phyloP scores from a whole-genome alignment of 2,797 vertebrate species.

The Chloroceryle inda region DNA sequence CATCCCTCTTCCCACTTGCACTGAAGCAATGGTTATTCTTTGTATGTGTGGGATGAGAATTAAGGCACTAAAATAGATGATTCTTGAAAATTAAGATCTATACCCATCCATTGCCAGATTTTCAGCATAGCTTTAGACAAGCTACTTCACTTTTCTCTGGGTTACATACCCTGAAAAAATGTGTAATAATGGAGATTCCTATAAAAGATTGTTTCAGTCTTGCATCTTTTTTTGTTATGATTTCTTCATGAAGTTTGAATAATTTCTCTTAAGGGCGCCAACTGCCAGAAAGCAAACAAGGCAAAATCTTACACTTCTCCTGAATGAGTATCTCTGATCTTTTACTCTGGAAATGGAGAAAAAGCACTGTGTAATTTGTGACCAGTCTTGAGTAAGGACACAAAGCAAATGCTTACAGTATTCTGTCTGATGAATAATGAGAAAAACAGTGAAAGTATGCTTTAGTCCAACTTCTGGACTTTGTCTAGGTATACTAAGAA shows the following conservation, averaged over 20 bases:
- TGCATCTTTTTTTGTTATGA: background rate
- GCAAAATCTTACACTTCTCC: rapidly evolving
- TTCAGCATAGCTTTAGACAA: background rate
- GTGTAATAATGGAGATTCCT: background rate
- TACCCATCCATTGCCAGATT: background rate
- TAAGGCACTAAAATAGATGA: background rate
- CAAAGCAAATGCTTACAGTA: background rate
- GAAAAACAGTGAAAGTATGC: background rate
- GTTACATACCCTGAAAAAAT: background rate
- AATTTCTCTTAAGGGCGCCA: background rate
- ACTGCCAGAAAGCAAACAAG: background rate
- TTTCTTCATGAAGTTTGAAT: background rate
- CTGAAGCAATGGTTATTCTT: rapidly evolving
- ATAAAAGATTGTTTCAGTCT: background rate
- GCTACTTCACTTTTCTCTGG: background rate
- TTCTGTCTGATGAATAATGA: background rate
- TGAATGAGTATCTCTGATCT: background rate
- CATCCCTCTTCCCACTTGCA: background rate
- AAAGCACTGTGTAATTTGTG: background rate
- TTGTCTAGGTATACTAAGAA: background rate
- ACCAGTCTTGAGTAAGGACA: background rate
- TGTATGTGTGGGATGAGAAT: background rate
- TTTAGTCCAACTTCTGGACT: background rate
- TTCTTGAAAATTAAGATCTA: background rate
- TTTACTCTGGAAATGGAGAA: background rate